A percentile compares a stretch with the other conserved stretches of the same genome.
Evolutionary conservation across 2,888 invertebrate species (phyloP).

Genomic region (Nymphalis polychloros): DNA sequence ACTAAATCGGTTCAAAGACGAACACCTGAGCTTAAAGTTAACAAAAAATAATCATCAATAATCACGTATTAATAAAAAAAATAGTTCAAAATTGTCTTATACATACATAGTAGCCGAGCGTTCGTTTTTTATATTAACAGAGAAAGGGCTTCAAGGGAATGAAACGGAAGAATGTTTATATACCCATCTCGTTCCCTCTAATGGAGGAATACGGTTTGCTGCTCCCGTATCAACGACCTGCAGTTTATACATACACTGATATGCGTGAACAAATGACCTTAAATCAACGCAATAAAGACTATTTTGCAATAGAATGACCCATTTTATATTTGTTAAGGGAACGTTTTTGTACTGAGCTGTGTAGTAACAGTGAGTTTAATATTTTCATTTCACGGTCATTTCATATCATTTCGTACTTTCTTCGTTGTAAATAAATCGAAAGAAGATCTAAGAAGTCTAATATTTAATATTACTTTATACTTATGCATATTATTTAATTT

Average conservation of each 20-base stretch:
- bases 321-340: conserved; percentile 39
- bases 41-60: background rate
- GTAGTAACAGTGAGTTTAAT: conserved; percentile 61
- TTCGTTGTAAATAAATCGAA: conserved; percentile 57
- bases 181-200: conserved; percentile 61
- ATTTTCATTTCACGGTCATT: conserved; percentile 74
- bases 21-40: background rate
- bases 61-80: no score
- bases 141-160: conserved; percentile 42
- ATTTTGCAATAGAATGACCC: conserved; percentile 12
- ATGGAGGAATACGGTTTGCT: conserved; percentile 57
- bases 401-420: conserved; percentile 65
- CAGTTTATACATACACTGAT: conserved; percentile 29
- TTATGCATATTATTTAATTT: no score
- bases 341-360: conserved; percentile 61
- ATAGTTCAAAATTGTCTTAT: background rate
- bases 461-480: background rate
- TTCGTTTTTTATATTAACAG: conserved; percentile 1
- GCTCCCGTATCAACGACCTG: conserved; percentile 74
- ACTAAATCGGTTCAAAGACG: no score
- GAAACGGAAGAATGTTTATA: conserved; percentile 67
- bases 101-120: background rate
- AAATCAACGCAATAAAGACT: conserved; percentile 11
- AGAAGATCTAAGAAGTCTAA: conserved; percentile 13
- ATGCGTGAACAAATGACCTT: conserved; percentile 12